A percentile compares a stretch with the other conserved stretches of the same genome.
phyloP scores from a whole-genome alignment of 1,140 invertebrate species.

The Temnothorax nylanderi region DNA sequence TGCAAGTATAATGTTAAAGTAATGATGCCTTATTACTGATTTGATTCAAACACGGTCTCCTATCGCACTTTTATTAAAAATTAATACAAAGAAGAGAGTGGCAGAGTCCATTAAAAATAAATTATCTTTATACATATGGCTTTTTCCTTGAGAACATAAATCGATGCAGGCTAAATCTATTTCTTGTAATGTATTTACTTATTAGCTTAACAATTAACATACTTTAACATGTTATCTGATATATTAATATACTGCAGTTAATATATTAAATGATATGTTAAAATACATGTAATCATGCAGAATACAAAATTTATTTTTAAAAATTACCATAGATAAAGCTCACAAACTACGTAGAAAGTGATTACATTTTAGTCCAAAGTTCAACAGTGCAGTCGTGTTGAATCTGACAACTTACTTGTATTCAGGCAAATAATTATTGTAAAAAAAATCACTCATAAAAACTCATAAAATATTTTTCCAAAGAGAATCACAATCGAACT shows the following conservation, averaged over 20 bases:
- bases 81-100: background rate
- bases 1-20: background rate
- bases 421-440: background rate
- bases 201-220: background rate
- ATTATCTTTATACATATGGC: background rate
- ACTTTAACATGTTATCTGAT: background rate
- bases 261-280: too few relatives aligned
- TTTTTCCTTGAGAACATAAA: slow-evolving; percentile 1
- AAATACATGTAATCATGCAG: background rate
- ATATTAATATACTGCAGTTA: too few relatives aligned
- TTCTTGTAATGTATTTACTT: background rate
- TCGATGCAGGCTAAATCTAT: background rate
- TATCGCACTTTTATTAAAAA: background rate
- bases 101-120: slow-evolving; percentile 2
- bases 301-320: background rate
- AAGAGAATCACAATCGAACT: background rate
- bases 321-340: background rate
- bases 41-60: background rate
- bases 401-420: background rate
- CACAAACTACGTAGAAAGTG: background rate
- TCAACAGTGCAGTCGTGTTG: background rate
- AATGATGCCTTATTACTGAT: background rate
- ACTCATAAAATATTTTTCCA: background rate
- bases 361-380: background rate
- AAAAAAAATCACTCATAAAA: background rate